phyloP scores from a whole-genome alignment of 2,888 invertebrate genomes.

The Lymantria monacha region DNA sequence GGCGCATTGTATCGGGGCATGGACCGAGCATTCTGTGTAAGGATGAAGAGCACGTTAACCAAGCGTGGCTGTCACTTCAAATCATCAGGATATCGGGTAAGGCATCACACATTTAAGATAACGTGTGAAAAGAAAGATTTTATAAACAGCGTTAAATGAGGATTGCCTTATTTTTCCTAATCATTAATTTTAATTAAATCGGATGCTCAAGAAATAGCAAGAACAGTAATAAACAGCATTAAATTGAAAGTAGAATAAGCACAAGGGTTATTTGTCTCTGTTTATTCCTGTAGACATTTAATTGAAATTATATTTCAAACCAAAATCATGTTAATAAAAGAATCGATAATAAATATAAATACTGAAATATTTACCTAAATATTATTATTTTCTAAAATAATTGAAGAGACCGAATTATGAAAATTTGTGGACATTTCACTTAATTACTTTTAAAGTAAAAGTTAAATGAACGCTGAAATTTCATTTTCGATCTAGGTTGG shows the following conservation, averaged over 20 bases:
- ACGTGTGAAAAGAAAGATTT: constrained; percentile 10
- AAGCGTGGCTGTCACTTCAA: constrained; percentile 98
- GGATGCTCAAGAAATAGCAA: too few species aligned
- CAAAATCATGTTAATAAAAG: too few species aligned
- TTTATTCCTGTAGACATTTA: too few species aligned
- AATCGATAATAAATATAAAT: too few species aligned
- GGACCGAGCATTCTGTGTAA: constrained; percentile 95
- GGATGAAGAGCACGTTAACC: constrained; percentile 98
- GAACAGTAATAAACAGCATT: too few species aligned
- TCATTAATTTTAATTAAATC: too few species aligned
- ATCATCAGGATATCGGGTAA: constrained; percentile 97
- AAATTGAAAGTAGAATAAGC: too few species aligned
- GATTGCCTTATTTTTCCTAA: too few species aligned
- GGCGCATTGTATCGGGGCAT: constrained; percentile 90
- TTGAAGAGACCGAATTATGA: constrained; percentile 42
- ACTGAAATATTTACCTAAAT: too few species aligned
- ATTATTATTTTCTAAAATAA: background rate
- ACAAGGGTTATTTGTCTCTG: too few species aligned
- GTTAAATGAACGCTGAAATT: constrained; percentile 72
- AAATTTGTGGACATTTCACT: constrained; percentile 68
- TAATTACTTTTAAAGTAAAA: constrained; percentile 52
- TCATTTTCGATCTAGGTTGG: constrained; percentile 81
- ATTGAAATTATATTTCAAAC: too few species aligned
- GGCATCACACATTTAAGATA: constrained; percentile 38
- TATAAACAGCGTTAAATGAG: constrained; percentile 1